Conservation (phyloP, 2,797 vertebrate genomes). For the Ceyx erithaca region DNA sequence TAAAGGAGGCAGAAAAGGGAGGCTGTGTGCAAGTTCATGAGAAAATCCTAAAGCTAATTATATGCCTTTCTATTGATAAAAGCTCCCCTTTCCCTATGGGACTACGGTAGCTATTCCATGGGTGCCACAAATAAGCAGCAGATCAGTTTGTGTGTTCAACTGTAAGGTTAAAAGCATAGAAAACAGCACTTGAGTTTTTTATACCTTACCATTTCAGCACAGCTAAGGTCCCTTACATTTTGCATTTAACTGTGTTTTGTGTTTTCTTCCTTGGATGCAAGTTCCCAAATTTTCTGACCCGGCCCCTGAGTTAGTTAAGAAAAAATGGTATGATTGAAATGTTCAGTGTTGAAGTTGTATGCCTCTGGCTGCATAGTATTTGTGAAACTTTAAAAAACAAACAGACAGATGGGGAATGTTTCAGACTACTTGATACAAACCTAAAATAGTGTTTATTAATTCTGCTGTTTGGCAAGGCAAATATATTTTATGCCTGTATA, state of each 20-base stretch:
- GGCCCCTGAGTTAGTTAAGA: background rate
- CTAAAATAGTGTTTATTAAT: background rate
- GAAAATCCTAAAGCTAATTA: background rate
- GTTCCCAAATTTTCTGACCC: background rate
- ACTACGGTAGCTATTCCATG: background rate
- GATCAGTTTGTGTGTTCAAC: background rate
- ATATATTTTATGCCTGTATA: background rate
- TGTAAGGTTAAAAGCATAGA: background rate
- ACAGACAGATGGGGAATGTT: too few species aligned
- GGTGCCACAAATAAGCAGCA: background rate
- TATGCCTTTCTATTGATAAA: background rate
- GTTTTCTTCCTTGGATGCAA: background rate
- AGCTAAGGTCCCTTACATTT: background rate
- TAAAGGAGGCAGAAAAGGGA: background rate
- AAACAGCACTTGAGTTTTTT: background rate
- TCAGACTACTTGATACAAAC: background rate
- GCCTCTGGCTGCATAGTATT: background rate
- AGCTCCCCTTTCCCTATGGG: background rate
- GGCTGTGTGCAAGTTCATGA: background rate
- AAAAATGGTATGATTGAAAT: background rate
- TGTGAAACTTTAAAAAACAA: background rate
- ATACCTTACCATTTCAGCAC: background rate
- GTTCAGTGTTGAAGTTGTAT: background rate
- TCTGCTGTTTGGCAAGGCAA: background rate
- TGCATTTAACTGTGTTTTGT: background rate